Conservation (phyloP, 23 tunicate genomes). For the Halocynthia roretzi region DNA sequence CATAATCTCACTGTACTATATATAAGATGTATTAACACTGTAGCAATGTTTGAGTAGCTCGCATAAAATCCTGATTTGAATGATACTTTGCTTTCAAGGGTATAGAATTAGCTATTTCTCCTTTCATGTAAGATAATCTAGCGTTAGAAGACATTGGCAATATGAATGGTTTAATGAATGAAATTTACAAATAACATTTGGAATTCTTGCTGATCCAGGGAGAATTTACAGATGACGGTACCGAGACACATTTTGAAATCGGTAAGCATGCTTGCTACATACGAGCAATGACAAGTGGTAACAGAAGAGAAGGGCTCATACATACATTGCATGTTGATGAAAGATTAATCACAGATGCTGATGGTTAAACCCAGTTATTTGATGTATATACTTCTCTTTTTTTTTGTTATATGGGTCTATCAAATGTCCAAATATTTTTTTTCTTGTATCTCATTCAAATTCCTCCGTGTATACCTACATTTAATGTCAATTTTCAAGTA, state of each 20-base stretch:
- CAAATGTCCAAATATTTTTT: too few species aligned
- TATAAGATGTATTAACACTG: too few species aligned
- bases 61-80: too few species aligned
- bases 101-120: neutral
- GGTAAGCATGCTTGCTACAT: conserved; percentile 50
- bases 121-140: neutral
- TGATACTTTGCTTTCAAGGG: neutral
- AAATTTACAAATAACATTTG: neutral
- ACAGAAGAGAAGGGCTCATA: conserved; percentile 60
- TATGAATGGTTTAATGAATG: too few species aligned
- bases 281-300: conserved; percentile 84
- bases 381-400: too few species aligned
- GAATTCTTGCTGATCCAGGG: conserved; percentile 37
- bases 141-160: too few species aligned
- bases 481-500: too few species aligned
- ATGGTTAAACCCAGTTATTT: neutral
- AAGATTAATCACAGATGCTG: conserved; percentile 42
- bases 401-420: too few species aligned
- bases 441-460: too few species aligned
- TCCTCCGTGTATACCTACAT: too few species aligned
- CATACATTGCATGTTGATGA: conserved; percentile 70
- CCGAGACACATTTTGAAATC: conserved; percentile 87
- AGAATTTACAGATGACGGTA: conserved; percentile 90
- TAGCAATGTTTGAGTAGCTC: too few species aligned
- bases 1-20: too few species aligned